phyloP scores from a whole-genome alignment of 2,797 vertebrate genomes.

The Ispidina lecontei region DNA sequence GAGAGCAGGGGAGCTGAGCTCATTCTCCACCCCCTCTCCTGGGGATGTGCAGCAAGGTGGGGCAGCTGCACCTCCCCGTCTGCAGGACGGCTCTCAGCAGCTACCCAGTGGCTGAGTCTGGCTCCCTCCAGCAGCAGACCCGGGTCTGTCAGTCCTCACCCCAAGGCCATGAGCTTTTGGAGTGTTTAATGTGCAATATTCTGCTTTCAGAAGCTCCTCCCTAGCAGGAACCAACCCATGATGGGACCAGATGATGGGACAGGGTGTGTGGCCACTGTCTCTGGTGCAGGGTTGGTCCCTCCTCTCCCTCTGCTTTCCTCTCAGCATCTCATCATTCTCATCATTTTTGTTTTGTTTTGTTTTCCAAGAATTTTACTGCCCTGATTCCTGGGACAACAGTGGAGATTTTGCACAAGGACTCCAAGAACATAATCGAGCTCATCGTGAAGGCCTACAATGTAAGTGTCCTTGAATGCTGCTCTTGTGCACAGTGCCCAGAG shows the following conservation, averaged over 20 bases:
- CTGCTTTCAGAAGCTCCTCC: neutral
- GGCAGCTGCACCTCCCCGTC: neutral
- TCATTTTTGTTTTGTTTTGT: neutral
- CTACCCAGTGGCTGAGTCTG: neutral
- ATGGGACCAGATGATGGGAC: neutral
- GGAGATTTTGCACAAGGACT: conserved; percentile 94
- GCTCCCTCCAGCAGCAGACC: neutral
- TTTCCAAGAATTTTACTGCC: conserved; percentile 89
- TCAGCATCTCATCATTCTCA: neutral
- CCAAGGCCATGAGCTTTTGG: neutral
- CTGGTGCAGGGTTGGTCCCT: accelerated
- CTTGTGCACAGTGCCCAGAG: neutral
- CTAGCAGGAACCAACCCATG: accelerated
- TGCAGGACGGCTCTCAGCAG: accelerated
- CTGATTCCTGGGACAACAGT: conserved; percentile 96
- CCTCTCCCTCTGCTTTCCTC: neutral
- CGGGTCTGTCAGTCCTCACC: neutral
- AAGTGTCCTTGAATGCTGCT: conserved; percentile 74
- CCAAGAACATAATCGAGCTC: conserved; percentile 97
- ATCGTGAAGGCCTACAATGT: conserved; percentile 94
- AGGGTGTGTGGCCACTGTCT: neutral
- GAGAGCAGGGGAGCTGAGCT: conserved; percentile 14
- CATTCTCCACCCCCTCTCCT: conserved; percentile 26
- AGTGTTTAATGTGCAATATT: neutral
- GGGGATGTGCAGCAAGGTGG: neutral